Evolutionary conservation across 2,797 vertebrate genomes (phyloP), one percentile per base, ranked within the genome.

Genomic region (Lagodon rhomboides): DNA sequence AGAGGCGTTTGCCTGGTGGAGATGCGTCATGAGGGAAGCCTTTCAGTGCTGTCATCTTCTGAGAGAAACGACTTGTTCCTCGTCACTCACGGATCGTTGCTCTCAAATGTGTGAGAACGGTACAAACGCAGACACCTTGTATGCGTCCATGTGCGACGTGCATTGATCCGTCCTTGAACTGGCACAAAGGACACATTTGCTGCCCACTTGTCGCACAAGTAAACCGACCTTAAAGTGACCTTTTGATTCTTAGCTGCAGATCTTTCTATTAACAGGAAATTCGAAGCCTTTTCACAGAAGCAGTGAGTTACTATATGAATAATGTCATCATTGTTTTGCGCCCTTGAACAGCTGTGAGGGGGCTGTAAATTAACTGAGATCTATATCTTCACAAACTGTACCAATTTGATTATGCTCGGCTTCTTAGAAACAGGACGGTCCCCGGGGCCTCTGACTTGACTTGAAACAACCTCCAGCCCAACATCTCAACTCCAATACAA

Each of bases 21-120:
- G 46, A 73, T 77, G 65, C 13, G 46, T 78, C 79, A 73, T 10
- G 23, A 73, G 18, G 9, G 30, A 70, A 64, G 20, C 44, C 25
- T 47, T 18, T 73, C 38, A 68, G n/a, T 20, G 27, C 12, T 30
- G n/a, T 54, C 15, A 41, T 49, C 20, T 20, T 12, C 46, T 41
- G 12, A 61, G 63, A 50, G 15, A 49, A 30, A 30, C 13, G 4
- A 12, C 47, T 56, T 30, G 41, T 55, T 51, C 5, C 12, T 49
- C 13, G 1, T 61, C 17, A 9, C 8, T 20, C 10, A 13, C 43
- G 51, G 30, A 63, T 20, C 7, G 34, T 27, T 23, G 16, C 17
- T 41, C 3, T 47, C 27, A 17, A 34, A 20, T 17, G 44, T 16
- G 66, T 41, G 43, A 50, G 44, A 22, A 16, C 11, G 38, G 7